Base-by-base conservation (phyloP, 2,797 vertebrate genomes). In the Sebastes dallii region DNA sequence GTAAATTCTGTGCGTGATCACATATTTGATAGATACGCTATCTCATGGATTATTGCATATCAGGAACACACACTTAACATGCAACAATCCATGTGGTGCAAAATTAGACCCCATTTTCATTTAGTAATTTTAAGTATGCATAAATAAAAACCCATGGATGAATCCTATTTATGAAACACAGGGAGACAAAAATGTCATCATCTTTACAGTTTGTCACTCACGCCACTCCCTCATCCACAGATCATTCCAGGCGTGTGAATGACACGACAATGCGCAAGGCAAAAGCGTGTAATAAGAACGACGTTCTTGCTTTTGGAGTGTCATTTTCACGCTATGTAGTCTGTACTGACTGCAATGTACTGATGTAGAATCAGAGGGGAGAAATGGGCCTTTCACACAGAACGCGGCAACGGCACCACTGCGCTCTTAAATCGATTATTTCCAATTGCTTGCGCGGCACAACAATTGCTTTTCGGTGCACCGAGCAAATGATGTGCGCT, bases 1-100 rank as follows among this genome's bases (percentile, higher is more conserved):
- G 72, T n/a, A 66, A 36, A 83, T 71, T 70, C n/a, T 59, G 55
- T 69, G 12, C 29, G 46, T 59, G 64, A 78, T 82, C 67, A 39
- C 34, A 71, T 68, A 27, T 67, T 80, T 66, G 70, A 86, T 80
- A 42, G 70, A 60, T 72, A 61, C 10, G 8, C 22, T 32, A 20
- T 66, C 64, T 42, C 18, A 56, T 58, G 8, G 66, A 72, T 62
- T 77, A 39, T 64, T 22, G 27, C 59, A 20, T 30, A 78, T 60
- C 50, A 75, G 22, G 24, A 80, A 71, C 54, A 65, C 34, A 52
- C 52, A 78, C 30, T 6, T 46, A 36, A 22, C 9, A 58, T 42
- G 2, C 25, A 72, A 34, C 32, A n/a, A 61, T 59, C 34, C 10
- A 56, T 11, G 12, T 12, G 1, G 3, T 6, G 29, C 22, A 22